phyloP scores from a whole-genome alignment of 2,797 vertebrate genomes.

The Saxicola maurus region DNA sequence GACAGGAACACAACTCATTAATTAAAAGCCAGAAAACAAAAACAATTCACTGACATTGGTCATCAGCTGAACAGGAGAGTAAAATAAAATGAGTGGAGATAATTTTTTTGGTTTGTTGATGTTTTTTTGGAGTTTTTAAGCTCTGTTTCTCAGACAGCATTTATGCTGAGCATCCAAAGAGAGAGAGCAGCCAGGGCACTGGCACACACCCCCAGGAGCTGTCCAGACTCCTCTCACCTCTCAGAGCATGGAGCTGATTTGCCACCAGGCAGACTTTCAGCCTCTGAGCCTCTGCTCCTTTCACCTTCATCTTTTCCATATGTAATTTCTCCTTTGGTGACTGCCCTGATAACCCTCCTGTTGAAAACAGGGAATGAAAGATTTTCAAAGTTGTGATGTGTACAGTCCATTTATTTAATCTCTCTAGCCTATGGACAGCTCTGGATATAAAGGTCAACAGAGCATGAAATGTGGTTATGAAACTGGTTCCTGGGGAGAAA shows the following conservation, averaged over 20 bases:
- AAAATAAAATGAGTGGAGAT: background rate
- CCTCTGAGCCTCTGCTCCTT: constrained; percentile 64
- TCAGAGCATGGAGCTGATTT: constrained; percentile 67
- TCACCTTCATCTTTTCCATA: constrained; percentile 58
- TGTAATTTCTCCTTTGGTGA: constrained; percentile 75
- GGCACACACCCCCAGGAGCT: fast-evolving
- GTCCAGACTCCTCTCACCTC: constrained; percentile 68
- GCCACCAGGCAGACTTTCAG: constrained; percentile 68
- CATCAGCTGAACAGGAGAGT: background rate
- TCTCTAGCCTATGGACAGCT: fast-evolving
- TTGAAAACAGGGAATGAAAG: constrained; percentile 44
- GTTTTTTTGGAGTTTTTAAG: background rate
- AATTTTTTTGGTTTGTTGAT: background rate
- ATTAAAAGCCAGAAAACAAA: background rate
- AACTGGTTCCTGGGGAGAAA: background rate
- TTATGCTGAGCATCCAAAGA: background rate
- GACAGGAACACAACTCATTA: background rate
- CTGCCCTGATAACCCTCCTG: constrained; percentile 64
- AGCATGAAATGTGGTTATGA: background rate
- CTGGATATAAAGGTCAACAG: background rate
- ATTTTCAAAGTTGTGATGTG: background rate
- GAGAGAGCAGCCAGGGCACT: background rate
- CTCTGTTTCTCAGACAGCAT: background rate
- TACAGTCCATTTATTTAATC: background rate
- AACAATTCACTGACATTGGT: fast-evolving